Base-by-base conservation (phyloP, 1,140 invertebrate species). In the Drosophila murphyi region DNA sequence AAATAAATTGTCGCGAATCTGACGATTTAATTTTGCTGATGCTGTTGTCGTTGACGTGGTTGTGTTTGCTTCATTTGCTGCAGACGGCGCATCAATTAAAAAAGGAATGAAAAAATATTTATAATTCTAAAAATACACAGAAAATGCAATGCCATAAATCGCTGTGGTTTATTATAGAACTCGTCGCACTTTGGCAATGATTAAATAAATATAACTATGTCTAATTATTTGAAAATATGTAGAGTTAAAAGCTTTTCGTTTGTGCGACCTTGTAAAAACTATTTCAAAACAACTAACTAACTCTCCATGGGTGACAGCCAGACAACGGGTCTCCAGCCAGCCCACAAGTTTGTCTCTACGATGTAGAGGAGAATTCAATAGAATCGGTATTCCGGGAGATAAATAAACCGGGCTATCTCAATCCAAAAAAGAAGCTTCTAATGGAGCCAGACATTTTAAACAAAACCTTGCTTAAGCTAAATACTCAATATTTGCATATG, bases 1-100 rank as follows among this genome's bases (percentile, higher is more conserved):
- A 31, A 62, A 63, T 31, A 61, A 69, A 69, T 57, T 51, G 59
- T 10, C 31, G 39, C 43, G 59, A 70, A 71, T 70, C 67, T 61
- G 35, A 12, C 20, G 43, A 62, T 37, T 54, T 67, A 7, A 34
- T 47, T 55, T 47, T 3, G 52, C 47, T 10, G 35, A 8, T 12
- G 3, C 28, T 57, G 37, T 12, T 57, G 20, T 32, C 43, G n/a
- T 34, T 34, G 37, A 20, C 34, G 8, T 41, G 35, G 8, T 10
- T 41, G 34, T 41, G 8, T 52, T 10, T 52, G 31, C 6, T 54
- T 12, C 10, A n/a, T 39, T 20, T 54, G 35, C 50, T 50, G 32
- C 41, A 55, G 20, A 48, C 34, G 28, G 57, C 65, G 65, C 59
- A 56, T 41, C 67, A 74, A 70, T 74, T 62, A 70, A 41, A 32